Percentiles rank a stretch among this genome's conserved stretches.
These are phyloP conservation scores for Macaria notata DNA, from an alignment of 2,888 invertebrate genomes.

Conservation along the genomic window DNA sequence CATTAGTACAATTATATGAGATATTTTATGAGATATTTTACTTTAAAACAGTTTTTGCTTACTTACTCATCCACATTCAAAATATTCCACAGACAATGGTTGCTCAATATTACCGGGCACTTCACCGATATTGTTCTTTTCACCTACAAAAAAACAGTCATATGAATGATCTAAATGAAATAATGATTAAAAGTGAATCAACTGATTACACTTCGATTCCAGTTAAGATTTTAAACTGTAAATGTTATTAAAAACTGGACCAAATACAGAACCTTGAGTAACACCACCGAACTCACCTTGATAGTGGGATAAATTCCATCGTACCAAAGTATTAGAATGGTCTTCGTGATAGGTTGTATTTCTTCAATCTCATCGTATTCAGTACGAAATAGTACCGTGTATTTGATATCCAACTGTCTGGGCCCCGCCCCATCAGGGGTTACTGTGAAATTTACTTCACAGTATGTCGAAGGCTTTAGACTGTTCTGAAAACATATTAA, in stretches of 20 bases:
- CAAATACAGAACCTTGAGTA: too few species aligned
- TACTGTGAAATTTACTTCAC: conserved; percentile 56
- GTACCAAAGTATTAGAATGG: conserved; percentile 69
- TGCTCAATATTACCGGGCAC: conserved; percentile 70
- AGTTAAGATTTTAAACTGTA: not conserved
- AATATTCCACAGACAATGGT: conserved; percentile 74
- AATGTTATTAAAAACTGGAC: too few species aligned
- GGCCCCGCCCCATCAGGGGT: conserved; percentile 67
- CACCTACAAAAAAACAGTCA: conserved; percentile 46
- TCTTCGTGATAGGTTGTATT: conserved; percentile 62
- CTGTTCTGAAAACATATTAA: conserved; percentile 53
- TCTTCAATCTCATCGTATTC: conserved; percentile 65
- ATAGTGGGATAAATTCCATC: conserved; percentile 74
- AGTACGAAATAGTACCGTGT: conserved; percentile 63
- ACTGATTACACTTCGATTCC: too few species aligned
- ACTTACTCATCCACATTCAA: conserved; percentile 71
- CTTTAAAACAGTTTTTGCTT: not conserved
- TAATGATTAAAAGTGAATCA: too few species aligned
- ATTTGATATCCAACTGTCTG: conserved; percentile 60
- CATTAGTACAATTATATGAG: too few species aligned
- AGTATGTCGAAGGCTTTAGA: conserved; percentile 63
- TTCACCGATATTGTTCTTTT: conserved; percentile 68
- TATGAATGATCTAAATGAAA: too few species aligned
- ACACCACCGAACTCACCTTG: conserved; percentile 47
- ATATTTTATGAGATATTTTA: too few species aligned